Evolutionary conservation across 2,113 vertebrate species (phyloP).

Genomic region (Cyprinodon variegatus): DNA sequence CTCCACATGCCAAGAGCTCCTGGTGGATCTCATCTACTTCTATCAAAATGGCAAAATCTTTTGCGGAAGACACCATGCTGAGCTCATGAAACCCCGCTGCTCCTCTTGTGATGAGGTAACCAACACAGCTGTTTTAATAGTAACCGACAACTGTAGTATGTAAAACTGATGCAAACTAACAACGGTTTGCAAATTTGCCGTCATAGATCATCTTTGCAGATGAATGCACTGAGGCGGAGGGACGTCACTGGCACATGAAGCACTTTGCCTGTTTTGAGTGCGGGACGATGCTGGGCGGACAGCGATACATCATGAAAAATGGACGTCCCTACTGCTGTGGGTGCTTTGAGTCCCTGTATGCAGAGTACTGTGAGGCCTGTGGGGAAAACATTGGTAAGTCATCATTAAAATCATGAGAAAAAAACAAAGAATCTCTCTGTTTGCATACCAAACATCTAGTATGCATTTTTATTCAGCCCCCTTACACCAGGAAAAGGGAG

Average conservation of each 20-base stretch:
- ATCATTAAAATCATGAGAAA: not conserved
- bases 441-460: not conserved
- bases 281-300: constrained; percentile 89
- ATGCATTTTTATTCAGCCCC: not conserved
- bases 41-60: constrained; percentile 92
- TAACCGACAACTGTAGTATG: not conserved
- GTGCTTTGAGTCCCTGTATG: constrained; percentile 94
- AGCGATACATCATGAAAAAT: constrained; percentile 98
- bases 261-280: constrained; percentile 96
- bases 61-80: constrained; percentile 94
- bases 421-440: not conserved
- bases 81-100: constrained; percentile 93
- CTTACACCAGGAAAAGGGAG: too few relatives aligned
- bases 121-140: too few relatives aligned
- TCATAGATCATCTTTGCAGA: constrained; percentile 95
- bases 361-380: constrained; percentile 94
- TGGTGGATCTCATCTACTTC: constrained; percentile 98
- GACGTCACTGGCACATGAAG: constrained; percentile 97
- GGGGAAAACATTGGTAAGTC: constrained; percentile 92
- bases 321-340: constrained; percentile 91
- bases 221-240: constrained; percentile 96
- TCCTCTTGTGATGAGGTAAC: constrained; percentile 94
- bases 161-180: not conserved
- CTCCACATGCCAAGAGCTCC: constrained; percentile 88
- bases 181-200: not conserved